Conservation (phyloP, 2,888 invertebrate species). For the Plagodis pulveraria region DNA sequence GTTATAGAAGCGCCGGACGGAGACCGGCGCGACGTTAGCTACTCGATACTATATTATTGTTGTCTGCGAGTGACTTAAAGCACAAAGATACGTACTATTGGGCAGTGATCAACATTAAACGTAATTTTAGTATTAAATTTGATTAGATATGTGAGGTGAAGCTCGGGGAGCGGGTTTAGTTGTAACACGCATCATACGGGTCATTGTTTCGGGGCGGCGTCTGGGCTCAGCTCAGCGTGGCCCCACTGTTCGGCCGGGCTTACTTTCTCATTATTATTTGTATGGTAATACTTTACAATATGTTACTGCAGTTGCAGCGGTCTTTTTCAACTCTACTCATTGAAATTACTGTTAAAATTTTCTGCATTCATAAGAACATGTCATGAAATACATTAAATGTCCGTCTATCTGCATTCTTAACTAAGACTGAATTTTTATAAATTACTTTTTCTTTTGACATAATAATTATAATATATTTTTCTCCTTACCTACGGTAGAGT, state of each 20-base stretch:
- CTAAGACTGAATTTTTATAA: constrained; percentile 21
- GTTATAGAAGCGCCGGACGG: constrained; percentile 65
- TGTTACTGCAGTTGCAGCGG: constrained; percentile 63
- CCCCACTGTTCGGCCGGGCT: constrained; percentile 60
- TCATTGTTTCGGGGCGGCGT: constrained; percentile 70
- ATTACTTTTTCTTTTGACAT: too few species aligned
- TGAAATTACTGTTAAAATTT: constrained; percentile 15
- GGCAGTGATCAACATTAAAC: constrained; percentile 85
- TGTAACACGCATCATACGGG: constrained; percentile 79
- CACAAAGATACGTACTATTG: constrained; percentile 85
- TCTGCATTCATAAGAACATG: constrained; percentile 8
- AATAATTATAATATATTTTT: too few species aligned
- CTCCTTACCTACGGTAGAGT: constrained; percentile 38
- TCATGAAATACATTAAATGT: constrained; percentile 7
- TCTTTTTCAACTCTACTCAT: constrained; percentile 50
- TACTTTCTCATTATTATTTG: constrained; percentile 57
- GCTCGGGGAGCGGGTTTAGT: constrained; percentile 73
- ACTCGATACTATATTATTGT: constrained; percentile 74
- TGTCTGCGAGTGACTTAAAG: constrained; percentile 80
- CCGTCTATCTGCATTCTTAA: constrained; percentile 16
- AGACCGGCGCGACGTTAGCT: constrained; percentile 69
- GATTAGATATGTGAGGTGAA: constrained; percentile 74
- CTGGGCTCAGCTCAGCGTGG: constrained; percentile 65
- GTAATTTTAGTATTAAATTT: constrained; percentile 82
- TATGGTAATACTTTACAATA: constrained; percentile 73